Percentiles rank a stretch among this genome's conserved stretches.
These are phyloP conservation scores for Rousettus madagascariensis DNA, from an alignment of 2,797 vertebrate genomes.

Conservation along the genomic window DNA sequence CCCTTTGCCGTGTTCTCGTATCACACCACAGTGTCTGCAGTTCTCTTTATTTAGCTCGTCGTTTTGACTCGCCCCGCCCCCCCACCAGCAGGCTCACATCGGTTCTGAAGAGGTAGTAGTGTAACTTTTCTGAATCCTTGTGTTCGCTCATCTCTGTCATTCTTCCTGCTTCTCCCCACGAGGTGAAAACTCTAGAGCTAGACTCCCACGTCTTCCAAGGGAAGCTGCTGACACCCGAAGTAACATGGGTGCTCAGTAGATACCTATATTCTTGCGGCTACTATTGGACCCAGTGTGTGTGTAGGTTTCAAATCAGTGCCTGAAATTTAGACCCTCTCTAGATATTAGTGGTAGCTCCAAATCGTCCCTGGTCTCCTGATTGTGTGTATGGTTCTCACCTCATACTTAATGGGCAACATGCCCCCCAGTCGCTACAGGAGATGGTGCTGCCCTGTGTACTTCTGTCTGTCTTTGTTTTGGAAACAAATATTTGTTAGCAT, in stretches of 20 bases:
- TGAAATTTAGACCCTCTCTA: not conserved
- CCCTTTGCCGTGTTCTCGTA: not conserved
- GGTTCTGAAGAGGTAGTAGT: not conserved
- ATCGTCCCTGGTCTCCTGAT: not conserved
- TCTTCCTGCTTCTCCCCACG: not conserved
- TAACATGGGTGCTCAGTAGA: not conserved
- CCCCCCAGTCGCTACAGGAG: not conserved
- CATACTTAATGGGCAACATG: accelerated
- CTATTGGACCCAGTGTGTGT: too few species aligned
- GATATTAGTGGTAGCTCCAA: not conserved
- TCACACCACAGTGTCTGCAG: not conserved
- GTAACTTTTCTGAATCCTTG: not conserved
- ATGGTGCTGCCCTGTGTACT: not conserved
- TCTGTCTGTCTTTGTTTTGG: not conserved
- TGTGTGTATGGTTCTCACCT: not conserved
- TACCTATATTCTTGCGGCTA: not conserved
- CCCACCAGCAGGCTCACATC: not conserved
- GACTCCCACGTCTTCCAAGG: not conserved
- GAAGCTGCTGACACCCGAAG: not conserved
- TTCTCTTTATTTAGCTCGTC: not conserved
- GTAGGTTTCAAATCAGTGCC: not conserved
- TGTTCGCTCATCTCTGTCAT: not conserved
- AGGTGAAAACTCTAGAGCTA: not conserved
- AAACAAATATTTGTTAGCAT: not conserved
- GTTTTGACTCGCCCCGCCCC: not conserved